Conservation (phyloP, 2,113 vertebrate species). For the Glareola pratincola region DNA sequence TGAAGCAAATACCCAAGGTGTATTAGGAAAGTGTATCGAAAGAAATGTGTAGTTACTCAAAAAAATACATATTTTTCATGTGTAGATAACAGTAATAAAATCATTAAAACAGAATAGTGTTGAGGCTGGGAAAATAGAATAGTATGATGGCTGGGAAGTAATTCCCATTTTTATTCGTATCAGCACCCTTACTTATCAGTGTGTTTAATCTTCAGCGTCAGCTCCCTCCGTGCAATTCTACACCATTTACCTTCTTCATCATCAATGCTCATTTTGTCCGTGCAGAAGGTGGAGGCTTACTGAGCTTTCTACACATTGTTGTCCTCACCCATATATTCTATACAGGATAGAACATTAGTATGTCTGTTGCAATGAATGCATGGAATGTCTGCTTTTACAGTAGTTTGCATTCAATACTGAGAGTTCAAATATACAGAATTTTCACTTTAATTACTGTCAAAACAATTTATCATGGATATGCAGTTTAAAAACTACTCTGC, state of each 20-base stretch:
- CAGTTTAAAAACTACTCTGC: not conserved
- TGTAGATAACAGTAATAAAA: not conserved
- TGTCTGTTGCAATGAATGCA: not conserved
- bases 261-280: not conserved
- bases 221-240: not conserved
- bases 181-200: not conserved
- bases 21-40: not conserved
- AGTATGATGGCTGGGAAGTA: not conserved
- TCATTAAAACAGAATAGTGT: not conserved
- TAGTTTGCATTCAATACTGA: not conserved
- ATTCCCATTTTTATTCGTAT: not conserved
- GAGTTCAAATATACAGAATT: not conserved
- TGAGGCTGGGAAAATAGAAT: no score
- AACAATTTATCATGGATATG: not conserved
- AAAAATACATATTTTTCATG: not conserved
- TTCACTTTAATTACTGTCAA: not conserved
- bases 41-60: not conserved
- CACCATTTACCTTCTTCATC: not conserved
- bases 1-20: not conserved
- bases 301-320: not conserved
- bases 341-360: not conserved
- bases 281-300: not conserved
- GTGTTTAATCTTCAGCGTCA: not conserved
- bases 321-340: not conserved
- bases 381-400: not conserved